Evolutionary conservation across 1,140 invertebrate genomes (phyloP).

Genomic region (Bombus consobrinus): DNA sequence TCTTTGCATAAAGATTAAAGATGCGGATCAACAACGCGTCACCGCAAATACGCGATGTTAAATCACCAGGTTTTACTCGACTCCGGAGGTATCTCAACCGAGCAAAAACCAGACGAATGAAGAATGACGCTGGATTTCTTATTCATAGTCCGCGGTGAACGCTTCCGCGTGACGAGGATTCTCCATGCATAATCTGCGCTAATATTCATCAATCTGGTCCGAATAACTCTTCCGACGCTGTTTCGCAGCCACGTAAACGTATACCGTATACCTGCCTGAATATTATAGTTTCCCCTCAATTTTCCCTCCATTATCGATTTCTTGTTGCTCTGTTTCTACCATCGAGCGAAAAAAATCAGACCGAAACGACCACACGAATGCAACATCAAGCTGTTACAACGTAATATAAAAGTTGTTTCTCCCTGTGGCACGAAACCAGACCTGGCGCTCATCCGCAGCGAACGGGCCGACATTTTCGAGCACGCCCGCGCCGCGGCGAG

Average conservation of each 20-base stretch:
- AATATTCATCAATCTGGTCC: conserved; percentile 19
- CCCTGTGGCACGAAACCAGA: no score
- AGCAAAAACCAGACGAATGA: conserved; percentile 18
- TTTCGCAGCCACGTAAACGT: not conserved
- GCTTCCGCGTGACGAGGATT: conserved; percentile 18
- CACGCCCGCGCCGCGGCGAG: conserved; percentile 55
- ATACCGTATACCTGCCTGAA: not conserved
- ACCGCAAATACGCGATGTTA: conserved; percentile 1
- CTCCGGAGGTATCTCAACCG: conserved; percentile 9
- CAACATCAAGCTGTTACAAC: not conserved
- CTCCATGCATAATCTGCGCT: conserved; percentile 28
- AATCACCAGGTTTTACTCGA: not conserved
- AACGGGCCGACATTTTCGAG: conserved; percentile 56
- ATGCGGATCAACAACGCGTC: not conserved
- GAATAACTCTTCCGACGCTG: not conserved
- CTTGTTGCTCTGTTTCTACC: not conserved
- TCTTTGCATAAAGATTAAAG: conserved; percentile 10
- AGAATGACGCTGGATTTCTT: conserved; percentile 20
- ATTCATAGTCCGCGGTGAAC: conserved; percentile 16
- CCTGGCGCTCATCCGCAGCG: not conserved
- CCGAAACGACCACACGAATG: not conserved
- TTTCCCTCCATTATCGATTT: not conserved
- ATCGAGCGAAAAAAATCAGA: not conserved
- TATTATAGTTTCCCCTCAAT: not conserved
- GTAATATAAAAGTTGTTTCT: not conserved